phyloP scores from a whole-genome alignment of 1,140 invertebrate genomes.

The Anastrepha ludens region DNA sequence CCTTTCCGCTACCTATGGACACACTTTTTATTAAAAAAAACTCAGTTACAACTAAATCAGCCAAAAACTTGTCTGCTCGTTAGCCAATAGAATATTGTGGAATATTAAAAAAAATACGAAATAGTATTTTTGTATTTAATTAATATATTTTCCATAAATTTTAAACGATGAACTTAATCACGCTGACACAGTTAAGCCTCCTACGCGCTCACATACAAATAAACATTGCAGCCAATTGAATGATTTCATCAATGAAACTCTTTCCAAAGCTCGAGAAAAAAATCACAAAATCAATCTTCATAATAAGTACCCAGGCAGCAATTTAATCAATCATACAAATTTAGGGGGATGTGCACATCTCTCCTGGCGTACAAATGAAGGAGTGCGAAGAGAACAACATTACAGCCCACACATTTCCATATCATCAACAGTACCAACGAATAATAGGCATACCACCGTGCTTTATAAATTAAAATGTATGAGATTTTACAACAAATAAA shows the following conservation, averaged over 20 bases:
- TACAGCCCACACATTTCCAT: slow-evolving; percentile 1
- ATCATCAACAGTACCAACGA: slow-evolving; percentile 1
- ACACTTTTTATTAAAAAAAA: too few species aligned
- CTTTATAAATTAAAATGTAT: slow-evolving; percentile 1
- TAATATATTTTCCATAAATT: background rate
- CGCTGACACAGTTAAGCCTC: slow-evolving; percentile 4
- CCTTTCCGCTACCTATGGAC: too few species aligned
- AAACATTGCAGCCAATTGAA: background rate
- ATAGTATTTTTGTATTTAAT: too few species aligned
- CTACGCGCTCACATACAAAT: background rate
- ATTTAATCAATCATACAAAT: slow-evolving; percentile 30
- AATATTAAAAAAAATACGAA: too few species aligned
- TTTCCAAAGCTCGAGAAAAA: background rate
- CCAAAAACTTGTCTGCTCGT: too few species aligned
- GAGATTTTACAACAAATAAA: slow-evolving; percentile 11
- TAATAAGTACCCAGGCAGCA: slow-evolving; percentile 2
- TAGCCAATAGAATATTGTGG: too few species aligned
- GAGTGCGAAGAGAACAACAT: slow-evolving; percentile 22
- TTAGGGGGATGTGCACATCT: background rate
- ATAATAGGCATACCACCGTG: background rate
- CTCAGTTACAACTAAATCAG: too few species aligned
- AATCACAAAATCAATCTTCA: background rate
- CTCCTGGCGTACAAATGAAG: background rate
- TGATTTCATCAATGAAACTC: slow-evolving; percentile 46
- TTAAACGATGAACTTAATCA: background rate